phyloP scores from a whole-genome alignment of 2,888 invertebrate genomes.

The Dorcus hopei region DNA sequence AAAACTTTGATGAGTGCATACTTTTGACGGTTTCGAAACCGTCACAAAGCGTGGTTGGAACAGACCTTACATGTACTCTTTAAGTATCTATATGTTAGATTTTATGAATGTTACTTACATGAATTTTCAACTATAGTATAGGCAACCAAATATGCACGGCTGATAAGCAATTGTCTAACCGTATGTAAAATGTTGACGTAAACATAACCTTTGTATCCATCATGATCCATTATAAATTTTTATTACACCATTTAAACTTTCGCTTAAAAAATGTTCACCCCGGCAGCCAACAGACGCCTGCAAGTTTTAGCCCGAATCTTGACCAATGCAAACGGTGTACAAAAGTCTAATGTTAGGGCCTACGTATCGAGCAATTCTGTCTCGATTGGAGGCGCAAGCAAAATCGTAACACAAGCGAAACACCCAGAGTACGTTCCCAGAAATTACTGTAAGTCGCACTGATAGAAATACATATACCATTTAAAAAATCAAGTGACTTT shows the following conservation, averaged over 20 bases:
- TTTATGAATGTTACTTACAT: too few species aligned
- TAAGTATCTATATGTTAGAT: too few species aligned
- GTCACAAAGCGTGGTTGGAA: too few species aligned
- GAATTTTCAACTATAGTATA: too few species aligned
- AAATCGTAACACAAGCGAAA: slow-evolving; percentile 60
- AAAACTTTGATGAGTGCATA: too few species aligned
- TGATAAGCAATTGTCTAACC: too few species aligned
- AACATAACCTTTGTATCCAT: slow-evolving; percentile 33
- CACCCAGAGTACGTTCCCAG: slow-evolving; percentile 81
- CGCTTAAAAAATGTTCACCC: too few species aligned
- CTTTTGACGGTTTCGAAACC: too few species aligned
- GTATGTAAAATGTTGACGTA: slow-evolving; percentile 21
- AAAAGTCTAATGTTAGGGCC: slow-evolving; percentile 32
- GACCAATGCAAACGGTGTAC: slow-evolving; percentile 26
- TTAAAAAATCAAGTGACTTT: slow-evolving; percentile 21
- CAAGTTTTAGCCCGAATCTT: slow-evolving; percentile 34
- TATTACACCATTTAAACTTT: too few species aligned
- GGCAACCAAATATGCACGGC: too few species aligned
- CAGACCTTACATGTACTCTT: too few species aligned
- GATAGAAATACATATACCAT: neutral
- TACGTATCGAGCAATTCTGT: slow-evolving; percentile 56
- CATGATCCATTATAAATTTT: neutral
- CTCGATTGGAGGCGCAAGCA: slow-evolving; percentile 72
- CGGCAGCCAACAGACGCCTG: slow-evolving; percentile 29
- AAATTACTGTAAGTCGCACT: slow-evolving; percentile 67